Percentiles rank a stretch among this genome's conserved stretches.
Evolutionary conservation across 1,140 invertebrate genomes (phyloP).

Genomic region (Bursaphelenchus mucronatus): DNA sequence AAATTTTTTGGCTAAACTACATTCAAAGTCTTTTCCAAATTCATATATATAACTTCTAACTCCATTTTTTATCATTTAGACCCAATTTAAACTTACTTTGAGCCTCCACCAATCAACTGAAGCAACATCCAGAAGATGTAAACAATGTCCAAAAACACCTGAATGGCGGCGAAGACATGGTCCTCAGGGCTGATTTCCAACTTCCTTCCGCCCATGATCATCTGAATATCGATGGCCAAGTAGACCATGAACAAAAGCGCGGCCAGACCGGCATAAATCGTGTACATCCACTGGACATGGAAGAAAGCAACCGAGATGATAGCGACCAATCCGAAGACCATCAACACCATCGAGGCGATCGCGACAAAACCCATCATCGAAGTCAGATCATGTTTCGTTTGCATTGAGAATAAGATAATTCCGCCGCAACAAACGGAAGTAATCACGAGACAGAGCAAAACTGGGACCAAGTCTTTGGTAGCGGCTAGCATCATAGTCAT

Average conservation of each 20-base stretch:
- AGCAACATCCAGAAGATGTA: slow-evolving; percentile 60
- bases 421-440: slow-evolving; percentile 51
- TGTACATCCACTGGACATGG: slow-evolving; percentile 44
- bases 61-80: too few relatives aligned
- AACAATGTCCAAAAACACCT: slow-evolving; percentile 63
- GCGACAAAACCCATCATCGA: slow-evolving; percentile 53
- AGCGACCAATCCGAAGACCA: slow-evolving; percentile 55
- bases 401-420: slow-evolving; percentile 53
- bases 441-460: slow-evolving; percentile 50
- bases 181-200: slow-evolving; percentile 69
- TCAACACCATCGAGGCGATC: slow-evolving; percentile 54
- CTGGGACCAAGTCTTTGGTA: slow-evolving; percentile 40
- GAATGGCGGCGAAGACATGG: slow-evolving; percentile 69
- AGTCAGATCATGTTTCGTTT: slow-evolving; percentile 52
- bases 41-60: too few relatives aligned
- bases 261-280: slow-evolving; percentile 51
- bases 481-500: slow-evolving; percentile 55
- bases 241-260: slow-evolving; percentile 63
- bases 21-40: too few relatives aligned
- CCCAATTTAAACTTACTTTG: slow-evolving; percentile 17
- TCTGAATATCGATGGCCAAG: slow-evolving; percentile 69
- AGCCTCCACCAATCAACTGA: slow-evolving; percentile 40
- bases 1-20: too few relatives aligned
- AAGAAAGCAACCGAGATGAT: slow-evolving; percentile 39
- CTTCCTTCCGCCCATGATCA: slow-evolving; percentile 69